A percentile compares a stretch with the other conserved stretches of the same genome.
These are phyloP conservation scores for Caenorhabditis sp. DNA, from an alignment of 2,888 invertebrate species.

Conservation along the genomic window DNA sequence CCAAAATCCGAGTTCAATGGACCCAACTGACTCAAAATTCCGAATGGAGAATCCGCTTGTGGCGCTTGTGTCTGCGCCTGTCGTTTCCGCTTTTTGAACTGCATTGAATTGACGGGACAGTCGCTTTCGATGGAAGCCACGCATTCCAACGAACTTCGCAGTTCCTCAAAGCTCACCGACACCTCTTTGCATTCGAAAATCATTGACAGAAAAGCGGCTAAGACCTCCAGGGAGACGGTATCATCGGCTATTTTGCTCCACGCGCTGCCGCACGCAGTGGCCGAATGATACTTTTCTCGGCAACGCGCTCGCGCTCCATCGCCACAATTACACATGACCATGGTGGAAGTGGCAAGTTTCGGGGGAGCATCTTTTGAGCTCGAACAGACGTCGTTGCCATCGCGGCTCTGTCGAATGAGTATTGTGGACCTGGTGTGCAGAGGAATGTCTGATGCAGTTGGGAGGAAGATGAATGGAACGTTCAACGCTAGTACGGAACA, in stretches of 20 bases:
- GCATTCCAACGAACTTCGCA: slow-evolving; percentile 39
- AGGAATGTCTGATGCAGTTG: slow-evolving; percentile 18
- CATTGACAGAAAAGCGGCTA: slow-evolving; percentile 57
- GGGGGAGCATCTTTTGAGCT: too few relatives aligned
- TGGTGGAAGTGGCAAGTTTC: slow-evolving; percentile 26
- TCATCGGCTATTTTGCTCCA: slow-evolving; percentile 65
- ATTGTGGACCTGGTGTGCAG: slow-evolving; percentile 39
- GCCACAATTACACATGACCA: slow-evolving; percentile 59
- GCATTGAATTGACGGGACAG: slow-evolving; percentile 41
- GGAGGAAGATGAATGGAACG: slow-evolving; percentile 54
- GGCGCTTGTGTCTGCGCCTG: slow-evolving; percentile 28
- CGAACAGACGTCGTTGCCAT: slow-evolving; percentile 22
- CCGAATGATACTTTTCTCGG: slow-evolving; percentile 44
- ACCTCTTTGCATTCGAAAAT: slow-evolving; percentile 52
- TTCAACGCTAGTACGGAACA: too few relatives aligned
- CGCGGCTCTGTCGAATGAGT: slow-evolving; percentile 14
- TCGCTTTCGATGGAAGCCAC: slow-evolving; percentile 57
- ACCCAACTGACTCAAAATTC: slow-evolving; percentile 25
- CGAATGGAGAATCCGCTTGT: slow-evolving; percentile 43
- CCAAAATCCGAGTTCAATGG: slow-evolving; percentile 20
- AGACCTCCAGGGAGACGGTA: slow-evolving; percentile 61
- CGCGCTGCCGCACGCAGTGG: slow-evolving; percentile 58
- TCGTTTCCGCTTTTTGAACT: slow-evolving; percentile 5
- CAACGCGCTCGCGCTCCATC: slow-evolving; percentile 48
- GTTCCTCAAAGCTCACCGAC: slow-evolving; percentile 32